Percentiles rank a stretch among this genome's conserved stretches.
These are phyloP conservation scores for Lithosia quadra DNA, from an alignment of 2,888 invertebrate genomes.

Conservation along the genomic window DNA sequence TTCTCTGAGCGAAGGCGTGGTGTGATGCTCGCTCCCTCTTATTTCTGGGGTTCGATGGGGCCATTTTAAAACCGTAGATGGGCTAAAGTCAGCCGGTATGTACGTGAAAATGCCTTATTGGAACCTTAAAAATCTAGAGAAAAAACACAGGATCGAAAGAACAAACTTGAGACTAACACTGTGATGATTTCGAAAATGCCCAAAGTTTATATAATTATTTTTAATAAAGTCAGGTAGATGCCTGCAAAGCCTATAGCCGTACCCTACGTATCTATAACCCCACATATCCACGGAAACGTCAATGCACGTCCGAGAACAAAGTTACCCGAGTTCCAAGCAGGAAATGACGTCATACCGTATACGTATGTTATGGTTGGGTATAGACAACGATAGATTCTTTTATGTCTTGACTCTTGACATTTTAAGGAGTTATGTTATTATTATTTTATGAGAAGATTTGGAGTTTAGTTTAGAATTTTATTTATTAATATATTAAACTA, in stretches of 20 bases:
- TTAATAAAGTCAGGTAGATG: background rate
- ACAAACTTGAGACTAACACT: too few relatives aligned
- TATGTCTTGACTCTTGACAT: background rate
- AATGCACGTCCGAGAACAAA: conserved; percentile 46
- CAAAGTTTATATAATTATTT: background rate
- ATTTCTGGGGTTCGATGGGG: too few relatives aligned
- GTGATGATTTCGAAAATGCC: background rate
- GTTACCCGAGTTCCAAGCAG: conserved; percentile 44
- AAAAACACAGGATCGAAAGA: too few relatives aligned
- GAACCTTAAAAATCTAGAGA: too few relatives aligned
- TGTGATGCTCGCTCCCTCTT: too few relatives aligned
- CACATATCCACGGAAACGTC: conserved; percentile 41
- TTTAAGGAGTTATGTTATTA: background rate
- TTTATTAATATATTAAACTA: too few relatives aligned
- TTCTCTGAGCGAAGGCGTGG: too few relatives aligned
- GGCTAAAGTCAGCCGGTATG: too few relatives aligned
- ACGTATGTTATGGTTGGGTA: too few relatives aligned
- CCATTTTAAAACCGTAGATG: too few relatives aligned
- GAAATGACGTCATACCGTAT: conserved; percentile 40
- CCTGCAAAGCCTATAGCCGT: background rate
- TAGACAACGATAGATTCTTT: background rate
- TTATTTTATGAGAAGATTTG: background rate
- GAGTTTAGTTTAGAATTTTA: background rate
- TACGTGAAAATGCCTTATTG: too few relatives aligned
- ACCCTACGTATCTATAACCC: background rate